Conservation (phyloP, 2,888 invertebrate genomes). For the Chrysolina haemoptera region DNA sequence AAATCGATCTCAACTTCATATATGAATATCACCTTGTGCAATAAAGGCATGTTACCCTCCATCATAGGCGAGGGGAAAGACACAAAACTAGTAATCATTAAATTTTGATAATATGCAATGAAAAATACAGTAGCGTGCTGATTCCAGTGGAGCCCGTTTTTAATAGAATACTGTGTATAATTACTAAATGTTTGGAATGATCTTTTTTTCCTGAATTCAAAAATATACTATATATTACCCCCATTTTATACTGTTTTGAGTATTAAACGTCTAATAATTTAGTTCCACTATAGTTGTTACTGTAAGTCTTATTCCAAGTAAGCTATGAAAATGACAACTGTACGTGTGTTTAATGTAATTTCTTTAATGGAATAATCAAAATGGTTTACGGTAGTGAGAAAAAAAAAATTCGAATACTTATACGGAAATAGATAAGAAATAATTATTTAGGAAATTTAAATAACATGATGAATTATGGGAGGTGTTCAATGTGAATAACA, state of each 20-base stretch:
- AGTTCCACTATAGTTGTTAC: too few species aligned
- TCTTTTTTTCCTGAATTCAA: background rate
- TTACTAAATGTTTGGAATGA: background rate
- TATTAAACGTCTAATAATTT: too few species aligned
- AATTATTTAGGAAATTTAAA: too few species aligned
- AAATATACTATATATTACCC: background rate
- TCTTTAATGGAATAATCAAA: too few species aligned
- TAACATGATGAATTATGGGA: constrained; percentile 6
- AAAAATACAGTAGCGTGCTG: background rate
- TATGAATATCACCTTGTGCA: too few species aligned
- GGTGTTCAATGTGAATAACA: constrained; percentile 22
- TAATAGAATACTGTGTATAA: background rate
- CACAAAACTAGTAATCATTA: too few species aligned
- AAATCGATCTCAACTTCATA: too few species aligned
- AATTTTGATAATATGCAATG: background rate
- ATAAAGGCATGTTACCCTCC: too few species aligned
- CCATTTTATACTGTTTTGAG: background rate
- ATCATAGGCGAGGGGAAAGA: too few species aligned
- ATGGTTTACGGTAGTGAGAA: background rate
- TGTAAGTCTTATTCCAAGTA: too few species aligned
- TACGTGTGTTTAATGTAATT: too few species aligned
- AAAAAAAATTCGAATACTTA: constrained; percentile 18
- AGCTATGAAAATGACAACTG: too few species aligned
- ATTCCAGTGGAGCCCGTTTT: background rate
- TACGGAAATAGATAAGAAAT: constrained; percentile 26